These are phyloP conservation scores for Apis florea DNA, from an alignment of 1,140 invertebrate genomes.

Conservation along the genomic window DNA sequence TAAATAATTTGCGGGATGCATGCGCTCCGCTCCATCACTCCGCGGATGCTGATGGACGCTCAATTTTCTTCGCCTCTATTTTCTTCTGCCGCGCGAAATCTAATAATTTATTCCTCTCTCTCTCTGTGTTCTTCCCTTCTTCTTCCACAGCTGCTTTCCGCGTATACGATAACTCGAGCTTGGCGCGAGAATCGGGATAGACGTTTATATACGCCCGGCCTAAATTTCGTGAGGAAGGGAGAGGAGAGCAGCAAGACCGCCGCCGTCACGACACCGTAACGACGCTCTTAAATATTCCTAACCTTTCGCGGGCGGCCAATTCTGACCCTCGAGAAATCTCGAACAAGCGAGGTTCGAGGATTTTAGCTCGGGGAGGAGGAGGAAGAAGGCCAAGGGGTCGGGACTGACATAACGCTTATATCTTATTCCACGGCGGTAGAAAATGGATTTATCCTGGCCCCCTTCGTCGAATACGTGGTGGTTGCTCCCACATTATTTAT, in stretches of 20 bases:
- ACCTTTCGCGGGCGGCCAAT: constrained; percentile 12
- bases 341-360: constrained; percentile 20
- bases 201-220: too few relatives aligned
- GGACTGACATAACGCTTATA: constrained; percentile 69
- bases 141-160: too few relatives aligned
- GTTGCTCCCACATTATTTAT: constrained; percentile 70
- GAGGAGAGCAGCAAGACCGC: too few relatives aligned
- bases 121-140: too few relatives aligned
- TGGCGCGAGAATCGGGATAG: neutral
- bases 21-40: neutral
- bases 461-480: constrained; percentile 36
- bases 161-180: neutral
- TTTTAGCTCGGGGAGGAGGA: neutral
- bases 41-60: neutral
- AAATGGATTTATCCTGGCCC: constrained; percentile 76
- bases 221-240: neutral
- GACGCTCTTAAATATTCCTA: constrained; percentile 39
- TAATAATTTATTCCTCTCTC: neutral
- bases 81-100: too few relatives aligned
- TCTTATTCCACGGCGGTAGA: constrained; percentile 70
- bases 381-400: constrained; percentile 44
- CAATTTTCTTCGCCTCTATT: neutral
- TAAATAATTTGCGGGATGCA: neutral
- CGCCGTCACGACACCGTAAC: neutral
- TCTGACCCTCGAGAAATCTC: constrained; percentile 41